These are phyloP conservation scores for Listrodromus nycthemerus DNA, from an alignment of 2,888 invertebrate species.

Conservation along the genomic window DNA sequence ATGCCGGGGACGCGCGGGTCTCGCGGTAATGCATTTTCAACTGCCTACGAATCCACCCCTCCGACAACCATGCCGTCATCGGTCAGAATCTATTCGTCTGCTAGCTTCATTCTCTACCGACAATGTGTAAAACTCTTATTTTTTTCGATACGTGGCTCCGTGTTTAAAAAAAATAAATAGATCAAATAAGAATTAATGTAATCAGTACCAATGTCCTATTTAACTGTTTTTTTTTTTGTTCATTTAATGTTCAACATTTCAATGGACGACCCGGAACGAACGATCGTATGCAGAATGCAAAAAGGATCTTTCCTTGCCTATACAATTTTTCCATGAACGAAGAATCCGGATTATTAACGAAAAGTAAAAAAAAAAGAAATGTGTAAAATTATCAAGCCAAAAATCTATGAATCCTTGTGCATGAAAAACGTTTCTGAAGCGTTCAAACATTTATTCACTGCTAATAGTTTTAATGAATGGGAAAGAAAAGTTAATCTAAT, in stretches of 20 bases:
- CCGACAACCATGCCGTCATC: constrained; percentile 25
- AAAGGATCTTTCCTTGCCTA: too few species aligned
- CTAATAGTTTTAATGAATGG: not conserved
- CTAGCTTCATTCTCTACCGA: constrained; percentile 35
- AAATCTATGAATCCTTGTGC: not conserved
- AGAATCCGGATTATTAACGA: too few species aligned
- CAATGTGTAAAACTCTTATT: not conserved
- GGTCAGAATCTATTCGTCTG: constrained; percentile 41
- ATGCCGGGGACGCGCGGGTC: constrained; percentile 69
- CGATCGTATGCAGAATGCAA: too few species aligned
- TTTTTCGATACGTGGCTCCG: not conserved
- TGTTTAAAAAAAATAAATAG: not conserved
- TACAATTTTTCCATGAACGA: too few species aligned
- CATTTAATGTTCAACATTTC: too few species aligned
- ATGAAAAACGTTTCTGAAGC: not conserved
- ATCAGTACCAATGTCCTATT: not conserved
- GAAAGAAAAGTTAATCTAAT: not conserved
- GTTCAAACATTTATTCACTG: not conserved
- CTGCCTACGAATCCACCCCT: constrained; percentile 49
- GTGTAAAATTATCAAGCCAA: not conserved
- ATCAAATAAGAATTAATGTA: not conserved
- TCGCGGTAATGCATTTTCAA: constrained; percentile 82
- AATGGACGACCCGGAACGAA: too few species aligned
- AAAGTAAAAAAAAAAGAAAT: too few species aligned
- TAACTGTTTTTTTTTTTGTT: too few species aligned